A percentile compares a stretch with the other conserved stretches of the same genome.
These are phyloP conservation scores for Hemaris fuciformis DNA, from an alignment of 2,888 invertebrate genomes.

Conservation along the genomic window DNA sequence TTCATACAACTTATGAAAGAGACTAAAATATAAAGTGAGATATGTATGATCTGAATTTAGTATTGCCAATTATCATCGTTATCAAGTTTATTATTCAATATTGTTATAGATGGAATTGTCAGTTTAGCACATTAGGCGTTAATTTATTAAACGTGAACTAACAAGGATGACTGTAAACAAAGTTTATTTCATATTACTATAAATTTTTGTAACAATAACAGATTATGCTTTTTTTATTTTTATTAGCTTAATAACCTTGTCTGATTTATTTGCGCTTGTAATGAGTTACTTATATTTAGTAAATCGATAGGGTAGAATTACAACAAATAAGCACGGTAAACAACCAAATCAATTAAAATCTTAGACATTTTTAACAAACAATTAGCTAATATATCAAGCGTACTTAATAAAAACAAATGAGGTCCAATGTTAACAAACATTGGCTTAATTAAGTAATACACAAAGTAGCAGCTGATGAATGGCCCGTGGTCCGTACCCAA, in stretches of 20 bases:
- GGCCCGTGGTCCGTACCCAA: slow-evolving; percentile 22
- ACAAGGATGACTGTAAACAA: too few species aligned
- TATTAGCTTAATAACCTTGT: too few species aligned
- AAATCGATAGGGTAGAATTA: neutral
- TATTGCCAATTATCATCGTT: too few species aligned
- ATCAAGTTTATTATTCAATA: too few species aligned
- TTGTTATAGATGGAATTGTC: too few species aligned
- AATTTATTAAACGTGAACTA: too few species aligned
- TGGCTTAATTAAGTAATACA: neutral
- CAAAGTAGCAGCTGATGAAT: slow-evolving; percentile 11
- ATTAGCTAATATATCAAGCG: neutral
- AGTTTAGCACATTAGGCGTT: too few species aligned
- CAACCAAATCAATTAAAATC: neutral
- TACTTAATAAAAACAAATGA: neutral
- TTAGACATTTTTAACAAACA: neutral
- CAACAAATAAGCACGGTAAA: neutral
- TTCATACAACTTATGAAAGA: too few species aligned
- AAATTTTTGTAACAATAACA: neutral
- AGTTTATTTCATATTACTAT: neutral
- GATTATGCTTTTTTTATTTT: too few species aligned
- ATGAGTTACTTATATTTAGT: neutral
- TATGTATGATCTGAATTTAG: too few species aligned
- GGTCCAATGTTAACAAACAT: neutral
- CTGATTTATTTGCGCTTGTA: neutral
- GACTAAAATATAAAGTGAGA: too few species aligned